phyloP scores from a whole-genome alignment of 2,888 invertebrate species.

The Rotaria magnacalcarata region DNA sequence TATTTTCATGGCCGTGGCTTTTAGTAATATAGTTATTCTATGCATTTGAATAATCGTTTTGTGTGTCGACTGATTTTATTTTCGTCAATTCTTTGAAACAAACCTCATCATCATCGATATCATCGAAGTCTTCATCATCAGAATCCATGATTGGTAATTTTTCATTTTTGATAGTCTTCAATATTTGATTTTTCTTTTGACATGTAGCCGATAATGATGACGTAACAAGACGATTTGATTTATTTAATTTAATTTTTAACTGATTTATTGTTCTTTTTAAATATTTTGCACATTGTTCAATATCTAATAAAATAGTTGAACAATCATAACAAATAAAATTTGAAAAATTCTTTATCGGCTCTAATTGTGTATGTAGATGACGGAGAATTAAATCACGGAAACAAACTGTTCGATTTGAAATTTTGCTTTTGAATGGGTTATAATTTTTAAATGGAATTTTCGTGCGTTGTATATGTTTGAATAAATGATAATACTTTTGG shows the following conservation, averaged over 20 bases:
- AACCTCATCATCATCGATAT: slow-evolving; percentile 25
- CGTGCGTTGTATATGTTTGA: background rate
- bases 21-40: no score
- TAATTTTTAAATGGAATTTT: background rate
- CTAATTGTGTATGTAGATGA: background rate
- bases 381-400: slow-evolving; percentile 6
- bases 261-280: background rate
- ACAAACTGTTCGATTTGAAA: background rate
- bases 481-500: slow-evolving; percentile 12
- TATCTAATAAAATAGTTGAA: background rate
- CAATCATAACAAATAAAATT: background rate
- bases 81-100: background rate
- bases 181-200: background rate
- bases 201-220: slow-evolving; percentile 15
- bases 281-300: slow-evolving; percentile 28
- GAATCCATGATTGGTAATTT: background rate
- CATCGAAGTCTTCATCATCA: background rate
- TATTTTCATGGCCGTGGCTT: no score
- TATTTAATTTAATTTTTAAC: slow-evolving; percentile 19
- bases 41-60: no score
- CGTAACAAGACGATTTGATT: slow-evolving; percentile 11
- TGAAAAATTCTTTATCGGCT: background rate
- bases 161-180: background rate
- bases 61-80: no score
- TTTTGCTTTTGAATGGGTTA: background rate